Evolutionary conservation across 2,888 invertebrate species (phyloP), one percentile per base, ranked within the genome.

Genomic region (Pandemis cinnamomeana): DNA sequence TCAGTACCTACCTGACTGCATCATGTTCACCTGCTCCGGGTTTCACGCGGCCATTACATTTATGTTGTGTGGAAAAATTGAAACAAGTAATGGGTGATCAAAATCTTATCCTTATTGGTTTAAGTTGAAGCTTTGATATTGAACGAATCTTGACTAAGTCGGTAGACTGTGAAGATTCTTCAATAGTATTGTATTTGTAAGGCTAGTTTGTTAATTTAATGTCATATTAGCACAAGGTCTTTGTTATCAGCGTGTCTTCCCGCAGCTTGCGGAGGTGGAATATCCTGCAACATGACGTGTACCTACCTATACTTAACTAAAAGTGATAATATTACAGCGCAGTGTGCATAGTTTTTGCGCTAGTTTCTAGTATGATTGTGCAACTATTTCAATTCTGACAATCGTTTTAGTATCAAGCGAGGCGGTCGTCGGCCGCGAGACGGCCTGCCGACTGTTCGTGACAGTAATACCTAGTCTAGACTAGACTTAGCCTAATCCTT

Each of bases 401-500:
- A n/a, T 55, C 55, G 7, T 53, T 53, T 53, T 53, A 4, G 11
- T 13, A n/a, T 53, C 53, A 13, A 55, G 55, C 7, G 44, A 11
- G 20, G 20, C 20, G 20, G 61, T 20, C 55, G 44, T 46, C 46
- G 20, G 27, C 11, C 4, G 42, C 15, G 11, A 71, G 72, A 41
- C 66, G 66, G 72, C 55, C 13, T 66, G 46, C 1, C 27, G 27
- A 4, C 27, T 36, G 27, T 36, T 4, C 2, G 27, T 67, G 72
- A 73, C 73, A 73, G 69, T 73, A 69, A 73, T 73, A 48, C 73
- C 64, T 51, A 71, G 80, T 79, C 79, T 79, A 80, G 80, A 80
- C 80, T 15, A 51, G 66, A 77, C 78, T 80, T 75, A 79, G 72
- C 70, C 76, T 80, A 79, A 80, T 80, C 80, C 74, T 76, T 66